Percentiles rank a stretch among this genome's conserved stretches.
Conservation (phyloP, 2,113 vertebrate genomes). For the Noctilio leporinus region DNA sequence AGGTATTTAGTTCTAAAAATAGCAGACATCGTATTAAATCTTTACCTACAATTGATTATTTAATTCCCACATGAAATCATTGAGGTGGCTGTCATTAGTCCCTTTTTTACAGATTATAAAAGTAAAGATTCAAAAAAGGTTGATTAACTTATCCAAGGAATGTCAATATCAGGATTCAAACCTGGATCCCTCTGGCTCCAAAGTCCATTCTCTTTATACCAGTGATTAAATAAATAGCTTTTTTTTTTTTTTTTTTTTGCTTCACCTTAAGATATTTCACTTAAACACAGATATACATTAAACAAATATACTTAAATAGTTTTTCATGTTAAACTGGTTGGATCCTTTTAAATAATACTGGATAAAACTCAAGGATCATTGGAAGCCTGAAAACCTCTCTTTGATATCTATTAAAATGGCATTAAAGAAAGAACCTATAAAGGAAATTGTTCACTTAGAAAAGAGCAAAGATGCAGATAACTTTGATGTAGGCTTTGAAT, state of each 20-base stretch:
- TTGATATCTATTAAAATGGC: neutral
- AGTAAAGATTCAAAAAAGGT: neutral
- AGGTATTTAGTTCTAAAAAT: neutral
- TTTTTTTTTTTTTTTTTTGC: neutral
- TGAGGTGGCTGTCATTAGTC: neutral
- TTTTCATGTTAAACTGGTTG: neutral
- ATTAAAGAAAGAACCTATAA: neutral
- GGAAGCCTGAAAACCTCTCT: neutral
- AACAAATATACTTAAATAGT: neutral
- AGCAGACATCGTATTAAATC: neutral
- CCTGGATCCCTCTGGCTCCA: neutral
- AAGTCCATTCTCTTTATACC: neutral
- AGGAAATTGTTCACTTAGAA: neutral
- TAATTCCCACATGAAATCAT: neutral
- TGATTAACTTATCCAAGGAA: neutral
- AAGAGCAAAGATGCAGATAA: neutral
- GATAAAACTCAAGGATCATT: neutral
- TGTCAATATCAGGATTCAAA: neutral
- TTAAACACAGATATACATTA: neutral
- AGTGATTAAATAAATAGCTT: neutral
- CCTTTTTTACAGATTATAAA: neutral
- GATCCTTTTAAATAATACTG: neutral
- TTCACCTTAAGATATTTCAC: neutral
- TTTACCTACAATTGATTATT: neutral
- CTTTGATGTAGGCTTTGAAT: neutral